Evolutionary conservation across 2,888 invertebrate genomes (phyloP), one percentile per base, ranked within the genome.

Genomic region (Sturmia bella): DNA sequence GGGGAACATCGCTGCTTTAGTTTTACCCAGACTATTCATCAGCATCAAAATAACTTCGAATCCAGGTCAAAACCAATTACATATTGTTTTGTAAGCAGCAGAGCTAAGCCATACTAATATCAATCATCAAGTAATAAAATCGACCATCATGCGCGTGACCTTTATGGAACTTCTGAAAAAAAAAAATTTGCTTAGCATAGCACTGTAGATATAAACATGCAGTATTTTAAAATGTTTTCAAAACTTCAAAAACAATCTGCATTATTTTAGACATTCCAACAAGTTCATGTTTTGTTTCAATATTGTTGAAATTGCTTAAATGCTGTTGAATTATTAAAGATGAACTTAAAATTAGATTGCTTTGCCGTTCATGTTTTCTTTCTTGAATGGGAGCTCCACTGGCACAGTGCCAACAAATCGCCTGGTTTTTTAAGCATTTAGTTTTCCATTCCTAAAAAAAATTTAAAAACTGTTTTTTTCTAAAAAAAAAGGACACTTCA

Each of bases 361-460:
- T 56, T 81, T 77, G 37, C 21, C 43, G 68, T 32, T 27, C 24
- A 24, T 63, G 21, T 56, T 63, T 64, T 73, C n/a, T 7, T 45
- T 72, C 32, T 66, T 43, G 52, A 66, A 19, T 70, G 61, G 45
- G n/a, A n/a, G 57, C 66, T 75, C 59, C 66, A 64, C 45, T 82
- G 82, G 78, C 69, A 66, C 4, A 24, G n/a, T 61, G 69, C 82
- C 78, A 82, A 69, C 24, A 43, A 54, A n/a, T 12, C 19, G 19
- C 21, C 59, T 69, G n/a, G 13, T 12, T n/a, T 27, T 27, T 41
- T 43, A 7, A 52, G n/a, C 6, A 39, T 61, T 37, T 56, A 56
- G 41, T 39, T 41, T 48, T 59, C n/a, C 19, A 11, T 72, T 57
- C 9, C 45, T 24, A 17, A 48, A 5, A 45, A 56, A 63, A 74